Percentiles rank a stretch among this genome's conserved stretches.
These are phyloP conservation scores for Vireo altiloquus DNA, from an alignment of 2,113 vertebrate species.

Conservation along the genomic window DNA sequence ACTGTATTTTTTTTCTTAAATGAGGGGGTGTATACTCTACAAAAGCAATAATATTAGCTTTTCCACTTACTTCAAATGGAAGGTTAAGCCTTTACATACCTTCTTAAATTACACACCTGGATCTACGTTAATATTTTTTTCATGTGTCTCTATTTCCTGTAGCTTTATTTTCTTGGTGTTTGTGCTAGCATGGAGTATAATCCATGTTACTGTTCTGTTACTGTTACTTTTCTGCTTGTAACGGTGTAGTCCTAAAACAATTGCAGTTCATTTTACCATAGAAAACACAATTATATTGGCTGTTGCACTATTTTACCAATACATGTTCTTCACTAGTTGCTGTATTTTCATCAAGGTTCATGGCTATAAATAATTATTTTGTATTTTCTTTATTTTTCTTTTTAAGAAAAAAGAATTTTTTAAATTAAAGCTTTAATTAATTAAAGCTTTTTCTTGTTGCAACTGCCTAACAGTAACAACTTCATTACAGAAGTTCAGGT, in stretches of 20 bases:
- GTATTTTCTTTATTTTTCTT: not conserved
- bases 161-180: not conserved
- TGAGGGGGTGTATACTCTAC: not conserved
- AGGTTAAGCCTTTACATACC: not conserved
- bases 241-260: not conserved
- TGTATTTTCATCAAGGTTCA: not conserved
- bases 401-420: too few species aligned
- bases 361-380: not conserved
- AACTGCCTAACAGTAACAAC: not conserved
- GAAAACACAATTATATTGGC: not conserved
- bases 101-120: not conserved
- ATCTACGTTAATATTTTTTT: not conserved
- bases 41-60: not conserved
- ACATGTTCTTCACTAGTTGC: not conserved
- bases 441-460: not conserved
- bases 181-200: not conserved
- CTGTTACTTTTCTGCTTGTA: not conserved
- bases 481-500: not conserved
- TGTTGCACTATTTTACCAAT: not conserved
- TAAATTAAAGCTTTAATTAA: not conserved
- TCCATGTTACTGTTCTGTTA: not conserved
- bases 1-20: not conserved
- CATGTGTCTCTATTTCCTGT: not conserved
- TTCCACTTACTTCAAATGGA: not conserved
- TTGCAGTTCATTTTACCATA: not conserved